Base-by-base conservation (phyloP, 37 sponge, comb jelly and placozoan genomes). In the Halisarca cf. caerulea region DNA sequence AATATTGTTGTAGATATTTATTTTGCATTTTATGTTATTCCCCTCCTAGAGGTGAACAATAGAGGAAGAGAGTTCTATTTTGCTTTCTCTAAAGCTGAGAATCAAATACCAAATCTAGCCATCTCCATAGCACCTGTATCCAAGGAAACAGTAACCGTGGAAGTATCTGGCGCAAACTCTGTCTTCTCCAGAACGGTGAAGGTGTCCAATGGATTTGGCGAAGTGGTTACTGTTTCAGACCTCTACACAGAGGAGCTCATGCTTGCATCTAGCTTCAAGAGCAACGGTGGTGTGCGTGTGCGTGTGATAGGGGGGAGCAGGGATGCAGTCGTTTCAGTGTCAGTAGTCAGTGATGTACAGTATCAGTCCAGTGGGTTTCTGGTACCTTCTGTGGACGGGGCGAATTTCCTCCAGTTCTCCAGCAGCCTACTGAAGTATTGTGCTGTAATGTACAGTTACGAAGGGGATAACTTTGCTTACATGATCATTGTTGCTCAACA, bases 401-500 rank as follows among this genome's bases (percentile, higher is more conserved):
- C 7, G 20, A 74, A 74, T 6, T 38, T 74, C 18, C 41, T 74
- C 9, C 77, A 74, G 25, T 74, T 74, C 41, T 42, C 1, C 25
- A 24, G 25, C 36, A 44, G 36, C 7, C 25, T 40, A 1, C 24
- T 74, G 77, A 74, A 32, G 14, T 74, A 74, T 25, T 74, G 41
- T 41, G 77, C 77, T 24, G 36, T 74, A 18, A 40, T 38, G 45
- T 74, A 74, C 45, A 43, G 45, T 40, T 20, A 1, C 41, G 44
- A 43, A 15, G 41, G 25, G 15, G 25, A 15, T 0, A 24, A 41
- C 45, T 36, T 24, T 3, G 41, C 44, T 38, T 74, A 36, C 25
- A 41, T 74, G 42, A 74, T 74, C 6, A 41, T 74, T 74, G 77
- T 74, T 20, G 42, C 42, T 9, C 77, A 74, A n/a, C 77, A 74